phyloP scores from a whole-genome alignment of 2,113 vertebrate species.

The Empidonax alnorum region DNA sequence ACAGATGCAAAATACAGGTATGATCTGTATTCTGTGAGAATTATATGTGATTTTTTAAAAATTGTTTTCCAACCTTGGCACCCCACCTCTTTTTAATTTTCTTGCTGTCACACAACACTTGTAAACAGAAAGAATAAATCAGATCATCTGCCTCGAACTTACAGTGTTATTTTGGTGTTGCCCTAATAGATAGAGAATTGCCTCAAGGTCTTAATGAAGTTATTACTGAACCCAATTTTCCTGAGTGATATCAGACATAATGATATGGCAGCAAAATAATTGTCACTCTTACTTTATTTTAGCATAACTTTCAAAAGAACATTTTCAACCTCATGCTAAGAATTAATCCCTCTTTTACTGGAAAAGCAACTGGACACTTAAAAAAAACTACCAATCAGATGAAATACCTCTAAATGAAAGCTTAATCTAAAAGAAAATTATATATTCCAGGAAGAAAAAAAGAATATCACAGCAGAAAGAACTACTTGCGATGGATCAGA shows the following conservation, averaged over 20 bases:
- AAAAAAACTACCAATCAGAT: not conserved
- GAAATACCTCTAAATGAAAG: not conserved
- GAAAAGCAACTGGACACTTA: not conserved
- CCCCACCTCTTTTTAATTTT: not conserved
- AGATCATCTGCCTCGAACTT: constrained; percentile 45
- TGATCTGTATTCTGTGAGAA: not conserved
- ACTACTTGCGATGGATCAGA: not conserved
- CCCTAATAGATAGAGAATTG: constrained; percentile 23
- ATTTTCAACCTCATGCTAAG: not conserved
- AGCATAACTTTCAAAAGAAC: not conserved
- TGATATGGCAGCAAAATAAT: not conserved
- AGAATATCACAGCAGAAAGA: not conserved
- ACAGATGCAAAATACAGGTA: not conserved
- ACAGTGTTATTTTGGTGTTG: constrained; percentile 10
- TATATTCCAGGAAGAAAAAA: not conserved
- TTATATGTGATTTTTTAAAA: not conserved
- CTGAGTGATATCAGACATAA: not conserved
- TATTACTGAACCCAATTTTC: constrained; percentile 28
- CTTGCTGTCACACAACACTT: constrained; percentile 42
- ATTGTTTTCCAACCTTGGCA: not conserved
- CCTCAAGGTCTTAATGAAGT: constrained; percentile 23
- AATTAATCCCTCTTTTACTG: not conserved
- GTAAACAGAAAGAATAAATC: constrained; percentile 50
- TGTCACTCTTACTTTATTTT: not conserved
- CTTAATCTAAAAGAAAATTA: not conserved